These are phyloP conservation scores for Margarornis squamiger DNA, from an alignment of 2,797 vertebrate genomes.

Conservation along the genomic window DNA sequence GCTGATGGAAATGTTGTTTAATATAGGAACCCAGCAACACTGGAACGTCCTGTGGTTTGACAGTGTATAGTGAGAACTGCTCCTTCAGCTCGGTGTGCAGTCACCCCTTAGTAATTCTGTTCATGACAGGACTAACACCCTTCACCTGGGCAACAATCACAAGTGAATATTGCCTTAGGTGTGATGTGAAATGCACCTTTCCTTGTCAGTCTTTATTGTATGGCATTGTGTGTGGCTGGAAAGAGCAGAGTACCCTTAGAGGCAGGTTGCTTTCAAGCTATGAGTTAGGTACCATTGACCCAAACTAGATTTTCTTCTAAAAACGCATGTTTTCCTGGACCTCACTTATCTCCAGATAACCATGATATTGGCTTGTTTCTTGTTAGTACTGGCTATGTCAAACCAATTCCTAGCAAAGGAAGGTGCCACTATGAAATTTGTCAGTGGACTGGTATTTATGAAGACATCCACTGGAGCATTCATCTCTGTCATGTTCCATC, in stretches of 20 bases:
- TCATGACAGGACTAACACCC: neutral
- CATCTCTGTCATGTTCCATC: neutral
- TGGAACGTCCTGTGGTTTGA: neutral
- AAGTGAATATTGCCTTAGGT: neutral
- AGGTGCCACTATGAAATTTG: neutral
- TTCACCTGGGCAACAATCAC: neutral
- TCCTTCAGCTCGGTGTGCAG: neutral
- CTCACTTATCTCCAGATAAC: neutral
- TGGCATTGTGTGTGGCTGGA: neutral
- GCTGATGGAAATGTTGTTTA: neutral
- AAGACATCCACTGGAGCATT: neutral
- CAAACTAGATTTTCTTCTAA: neutral
- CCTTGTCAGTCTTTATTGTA: neutral
- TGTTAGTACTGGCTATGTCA: neutral
- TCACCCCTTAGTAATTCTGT: neutral
- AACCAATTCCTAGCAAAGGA: neutral
- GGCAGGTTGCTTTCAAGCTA: neutral
- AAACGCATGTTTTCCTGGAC: neutral
- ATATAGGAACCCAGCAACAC: neutral
- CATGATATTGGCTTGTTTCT: neutral
- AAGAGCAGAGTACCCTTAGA: neutral
- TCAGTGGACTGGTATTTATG: neutral
- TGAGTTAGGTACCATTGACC: neutral
- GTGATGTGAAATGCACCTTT: neutral
- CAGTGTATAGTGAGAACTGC: accelerated